Conservation (phyloP, 2,113 vertebrate genomes). For the Odontophorus gujanensis region DNA sequence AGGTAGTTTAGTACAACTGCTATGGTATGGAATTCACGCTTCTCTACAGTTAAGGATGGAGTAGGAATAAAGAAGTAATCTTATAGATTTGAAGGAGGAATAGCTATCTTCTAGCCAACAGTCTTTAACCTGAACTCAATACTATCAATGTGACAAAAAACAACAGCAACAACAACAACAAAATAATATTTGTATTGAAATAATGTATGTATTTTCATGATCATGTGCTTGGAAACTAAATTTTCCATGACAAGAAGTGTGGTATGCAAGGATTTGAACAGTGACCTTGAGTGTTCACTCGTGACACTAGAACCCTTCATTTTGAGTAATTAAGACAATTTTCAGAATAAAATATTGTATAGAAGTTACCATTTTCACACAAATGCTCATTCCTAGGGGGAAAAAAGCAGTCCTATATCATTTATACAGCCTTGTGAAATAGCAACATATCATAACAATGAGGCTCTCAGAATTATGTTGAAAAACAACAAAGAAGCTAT, state of each 20-base stretch:
- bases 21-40: neutral
- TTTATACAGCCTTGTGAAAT: neutral
- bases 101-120: neutral
- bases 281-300: neutral
- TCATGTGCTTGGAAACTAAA: neutral
- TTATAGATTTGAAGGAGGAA: neutral
- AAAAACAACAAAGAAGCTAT: neutral
- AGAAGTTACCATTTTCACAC: neutral
- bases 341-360: neutral
- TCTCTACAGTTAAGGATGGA: neutral
- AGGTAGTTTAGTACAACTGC: neutral
- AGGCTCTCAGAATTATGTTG: neutral
- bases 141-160: neutral
- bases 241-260: neutral
- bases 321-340: neutral
- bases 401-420: neutral
- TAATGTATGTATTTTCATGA: neutral
- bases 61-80: conserved; percentile 15
- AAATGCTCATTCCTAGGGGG: neutral
- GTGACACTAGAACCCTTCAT: neutral
- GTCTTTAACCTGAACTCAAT: neutral
- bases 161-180: neutral
- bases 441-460: neutral
- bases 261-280: neutral
- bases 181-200: neutral